Evolutionary conservation across 2,888 invertebrate species (phyloP), one percentile per base, ranked within the genome.

Genomic region (Troglohyphantes excavatus): DNA sequence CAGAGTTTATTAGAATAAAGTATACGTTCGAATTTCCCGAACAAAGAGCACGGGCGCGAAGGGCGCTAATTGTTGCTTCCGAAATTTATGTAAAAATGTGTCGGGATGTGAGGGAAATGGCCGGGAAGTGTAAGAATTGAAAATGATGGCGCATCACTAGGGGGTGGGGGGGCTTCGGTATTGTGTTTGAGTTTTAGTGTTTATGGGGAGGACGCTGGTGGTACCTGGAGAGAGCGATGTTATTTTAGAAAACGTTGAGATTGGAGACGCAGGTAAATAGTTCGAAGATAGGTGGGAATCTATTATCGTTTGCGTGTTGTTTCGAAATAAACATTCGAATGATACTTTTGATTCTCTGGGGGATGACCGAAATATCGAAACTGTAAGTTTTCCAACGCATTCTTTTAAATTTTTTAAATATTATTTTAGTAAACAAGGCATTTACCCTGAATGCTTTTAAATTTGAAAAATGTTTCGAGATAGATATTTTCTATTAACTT

Each of bases 21-120:
- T 65, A 83, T 43, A 73, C 73, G 63, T 61, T 19, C 43, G 29
- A 75, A 33, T 26, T 29, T 61, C 61, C 53, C 59, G 17, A 75
- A 61, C 75, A 75, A 61, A 61, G 72, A 70, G 53, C 46, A 46
- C 23, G 33, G 59, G 53, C 46, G 26, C 23, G 33, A 0, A 21
- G 27, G 73, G 73, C 26, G 73, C 83, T 83, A 83, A 83, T 83
- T 83, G 83, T 83, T 73, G 83, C 83, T 73, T 29, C 43, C 65
- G 59, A 73, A 83, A 83, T 83, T 82, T 83, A 83, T 83, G 83
- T 83, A 83, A 83, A 83, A 83, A 83, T 83, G 68, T 33, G 72
- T 72, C 61, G 61, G 61, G 23, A 27, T 26, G 29, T n/a, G n/a
- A 17, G 23, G 33, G 39, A 82, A 29, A 53, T 53, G 21, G 53